Percentiles rank a stretch among this genome's conserved stretches.
Conservation (phyloP, 1,140 invertebrate genomes). For the Drosophila navojoa region DNA sequence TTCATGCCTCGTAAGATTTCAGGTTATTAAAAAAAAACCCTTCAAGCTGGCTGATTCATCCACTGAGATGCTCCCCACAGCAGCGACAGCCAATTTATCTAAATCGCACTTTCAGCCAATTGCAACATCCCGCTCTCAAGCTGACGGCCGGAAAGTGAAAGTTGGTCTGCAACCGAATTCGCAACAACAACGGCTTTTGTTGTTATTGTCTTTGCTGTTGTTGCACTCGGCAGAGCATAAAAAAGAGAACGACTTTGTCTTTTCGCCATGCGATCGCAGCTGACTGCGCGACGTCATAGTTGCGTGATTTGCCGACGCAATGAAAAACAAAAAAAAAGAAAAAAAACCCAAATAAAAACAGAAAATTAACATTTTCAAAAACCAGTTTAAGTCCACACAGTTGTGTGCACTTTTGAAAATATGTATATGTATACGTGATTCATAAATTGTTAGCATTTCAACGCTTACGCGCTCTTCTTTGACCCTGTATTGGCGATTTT, state of each 20-base stretch:
- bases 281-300: constrained; percentile 60
- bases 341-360: constrained; percentile 46
- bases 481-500: constrained; percentile 76
- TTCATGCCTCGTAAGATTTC: not conserved
- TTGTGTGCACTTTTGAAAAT: constrained; percentile 27
- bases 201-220: constrained; percentile 25
- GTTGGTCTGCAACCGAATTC: constrained; percentile 70
- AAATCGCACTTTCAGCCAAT: constrained; percentile 25
- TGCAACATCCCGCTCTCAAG: constrained; percentile 18
- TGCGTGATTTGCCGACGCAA: constrained; percentile 63
- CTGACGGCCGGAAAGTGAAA: constrained; percentile 63
- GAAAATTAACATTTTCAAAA: constrained; percentile 72
- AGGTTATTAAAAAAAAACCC: constrained; percentile 31
- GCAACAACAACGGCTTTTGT: constrained; percentile 46
- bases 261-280: constrained; percentile 53
- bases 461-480: constrained; percentile 48
- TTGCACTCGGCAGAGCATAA: constrained; percentile 62
- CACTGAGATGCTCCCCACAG: constrained; percentile 19
- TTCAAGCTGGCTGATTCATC: constrained; percentile 45
- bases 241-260: constrained; percentile 39
- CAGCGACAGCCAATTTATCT: constrained; percentile 16
- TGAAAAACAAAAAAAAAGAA: constrained; percentile 44
- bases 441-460: constrained; percentile 61
- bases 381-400: constrained; percentile 46
- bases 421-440: constrained; percentile 53